A percentile compares a stretch with the other conserved stretches of the same genome.
phyloP scores from a whole-genome alignment of 2,888 invertebrate species.

The Eupeodes luniger region DNA sequence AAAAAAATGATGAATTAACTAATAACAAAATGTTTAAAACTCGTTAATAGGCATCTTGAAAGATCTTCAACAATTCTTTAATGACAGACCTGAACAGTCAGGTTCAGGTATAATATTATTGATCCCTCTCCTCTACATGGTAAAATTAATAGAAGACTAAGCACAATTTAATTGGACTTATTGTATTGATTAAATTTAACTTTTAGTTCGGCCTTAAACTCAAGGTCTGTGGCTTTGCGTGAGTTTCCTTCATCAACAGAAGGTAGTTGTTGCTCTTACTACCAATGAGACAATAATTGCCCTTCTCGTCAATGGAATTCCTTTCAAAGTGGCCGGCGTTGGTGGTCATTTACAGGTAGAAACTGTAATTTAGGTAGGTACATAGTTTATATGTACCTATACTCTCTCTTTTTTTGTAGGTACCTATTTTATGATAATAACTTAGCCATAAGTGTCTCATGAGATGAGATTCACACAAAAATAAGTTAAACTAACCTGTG shows the following conservation, averaged over 20 bases:
- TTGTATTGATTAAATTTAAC: conserved; percentile 8
- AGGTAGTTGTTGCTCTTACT: not conserved
- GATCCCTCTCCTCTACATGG: not conserved
- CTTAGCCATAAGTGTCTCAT: too few species aligned
- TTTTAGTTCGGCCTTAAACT: not conserved
- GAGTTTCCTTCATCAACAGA: not conserved
- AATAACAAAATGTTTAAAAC: not conserved
- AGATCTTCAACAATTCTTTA: conserved; percentile 8
- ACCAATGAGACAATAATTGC: not conserved
- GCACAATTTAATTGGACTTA: conserved; percentile 29
- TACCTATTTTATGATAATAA: too few species aligned
- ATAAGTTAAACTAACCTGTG: conserved; percentile 84
- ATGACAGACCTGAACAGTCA: not conserved
- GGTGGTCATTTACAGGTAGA: too few species aligned
- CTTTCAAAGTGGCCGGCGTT: too few species aligned
- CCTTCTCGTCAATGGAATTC: not conserved
- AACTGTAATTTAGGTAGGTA: too few species aligned
- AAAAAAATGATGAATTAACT: not conserved
- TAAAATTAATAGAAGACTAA: conserved; percentile 4
- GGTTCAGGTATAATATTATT: not conserved
- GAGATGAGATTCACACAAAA: too few species aligned
- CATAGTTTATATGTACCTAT: too few species aligned
- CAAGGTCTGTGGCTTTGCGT: not conserved
- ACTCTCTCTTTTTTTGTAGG: too few species aligned
- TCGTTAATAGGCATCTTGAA: not conserved